phyloP scores from a whole-genome alignment of 2,888 invertebrate genomes.

The Cephalotes varians region DNA sequence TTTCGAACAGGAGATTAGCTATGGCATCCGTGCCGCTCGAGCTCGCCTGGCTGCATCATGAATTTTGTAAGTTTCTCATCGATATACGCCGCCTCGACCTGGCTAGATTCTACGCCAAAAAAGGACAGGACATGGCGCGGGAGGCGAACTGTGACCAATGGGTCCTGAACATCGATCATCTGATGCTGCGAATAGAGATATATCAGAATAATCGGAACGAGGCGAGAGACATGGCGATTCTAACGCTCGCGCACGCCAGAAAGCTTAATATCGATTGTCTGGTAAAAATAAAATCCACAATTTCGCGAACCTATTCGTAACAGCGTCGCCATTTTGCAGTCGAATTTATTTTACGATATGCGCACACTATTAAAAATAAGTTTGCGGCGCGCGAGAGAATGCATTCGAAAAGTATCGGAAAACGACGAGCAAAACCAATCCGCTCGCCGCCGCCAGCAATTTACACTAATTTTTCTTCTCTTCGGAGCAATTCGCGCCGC shows the following conservation, averaged over 20 bases:
- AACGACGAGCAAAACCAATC: not conserved
- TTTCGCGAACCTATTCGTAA: not conserved
- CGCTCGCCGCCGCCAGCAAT: not conserved
- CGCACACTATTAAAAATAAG: conserved; percentile 21
- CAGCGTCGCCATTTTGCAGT: not conserved
- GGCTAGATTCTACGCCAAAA: conserved; percentile 82
- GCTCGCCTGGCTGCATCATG: conserved; percentile 86
- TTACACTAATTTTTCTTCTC: conserved; percentile 31
- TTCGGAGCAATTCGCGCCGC: not conserved
- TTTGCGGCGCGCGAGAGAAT: not conserved
- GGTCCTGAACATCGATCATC: conserved; percentile 85
- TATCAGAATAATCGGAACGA: conserved; percentile 86
- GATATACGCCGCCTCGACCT: conserved; percentile 85
- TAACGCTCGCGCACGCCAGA: conserved; percentile 79
- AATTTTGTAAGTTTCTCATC: conserved; percentile 84
- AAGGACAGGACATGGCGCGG: conserved; percentile 80
- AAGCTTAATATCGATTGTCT: conserved; percentile 82
- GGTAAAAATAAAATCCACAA: conserved; percentile 33
- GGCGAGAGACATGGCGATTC: conserved; percentile 83
- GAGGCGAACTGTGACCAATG: conserved; percentile 82
- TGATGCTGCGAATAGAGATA: conserved; percentile 85
- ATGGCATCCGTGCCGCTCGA: conserved; percentile 83
- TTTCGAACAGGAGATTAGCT: conserved; percentile 71
- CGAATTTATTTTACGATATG: conserved; percentile 20
- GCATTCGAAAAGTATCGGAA: conserved; percentile 2